Percentiles rank a stretch among this genome's conserved stretches.
These are phyloP conservation scores for Oryzias javanicus DNA, from an alignment of 2,113 vertebrate genomes.

Conservation along the genomic window DNA sequence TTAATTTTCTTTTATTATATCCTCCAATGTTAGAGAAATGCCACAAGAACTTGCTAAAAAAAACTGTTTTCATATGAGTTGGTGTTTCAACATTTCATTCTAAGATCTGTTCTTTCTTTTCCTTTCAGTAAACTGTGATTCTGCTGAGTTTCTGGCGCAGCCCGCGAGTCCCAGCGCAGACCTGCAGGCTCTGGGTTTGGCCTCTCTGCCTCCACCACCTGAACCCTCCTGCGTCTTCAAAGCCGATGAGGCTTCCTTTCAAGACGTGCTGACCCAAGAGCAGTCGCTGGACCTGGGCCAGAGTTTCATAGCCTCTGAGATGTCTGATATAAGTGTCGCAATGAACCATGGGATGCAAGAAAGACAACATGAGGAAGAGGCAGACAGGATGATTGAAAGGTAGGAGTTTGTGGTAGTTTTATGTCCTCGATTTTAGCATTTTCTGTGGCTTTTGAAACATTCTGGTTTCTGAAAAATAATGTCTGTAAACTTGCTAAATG, in stretches of 20 bases:
- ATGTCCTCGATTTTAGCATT: not conserved
- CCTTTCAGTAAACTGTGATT: constrained; percentile 70
- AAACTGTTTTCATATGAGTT: too few relatives aligned
- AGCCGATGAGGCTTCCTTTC: constrained; percentile 52
- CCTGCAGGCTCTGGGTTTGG: constrained; percentile 63
- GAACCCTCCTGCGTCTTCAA: constrained; percentile 65
- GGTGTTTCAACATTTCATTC: not conserved
- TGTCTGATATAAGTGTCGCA: constrained; percentile 58
- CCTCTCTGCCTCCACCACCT: constrained; percentile 51
- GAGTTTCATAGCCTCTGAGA: constrained; percentile 65
- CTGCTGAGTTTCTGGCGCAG: constrained; percentile 59
- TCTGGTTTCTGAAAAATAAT: too few relatives aligned
- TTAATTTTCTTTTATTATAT: too few relatives aligned
- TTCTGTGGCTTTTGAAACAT: not conserved
- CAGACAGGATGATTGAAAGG: constrained; percentile 65
- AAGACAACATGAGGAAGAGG: constrained; percentile 40
- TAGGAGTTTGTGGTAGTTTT: constrained; percentile 23
- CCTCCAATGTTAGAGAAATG: too few relatives aligned
- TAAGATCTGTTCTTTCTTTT: not conserved
- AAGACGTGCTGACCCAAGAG: constrained; percentile 46
- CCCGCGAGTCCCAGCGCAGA: constrained; percentile 25
- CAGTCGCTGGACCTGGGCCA: constrained; percentile 62
- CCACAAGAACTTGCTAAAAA: too few relatives aligned
- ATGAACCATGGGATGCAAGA: constrained; percentile 52
- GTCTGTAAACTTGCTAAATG: too few relatives aligned